Evolutionary conservation across 92 coral and sea anemone genomes (phyloP), one percentile per base, ranked within the genome.

Genomic region (Galaxea fascicularis): DNA sequence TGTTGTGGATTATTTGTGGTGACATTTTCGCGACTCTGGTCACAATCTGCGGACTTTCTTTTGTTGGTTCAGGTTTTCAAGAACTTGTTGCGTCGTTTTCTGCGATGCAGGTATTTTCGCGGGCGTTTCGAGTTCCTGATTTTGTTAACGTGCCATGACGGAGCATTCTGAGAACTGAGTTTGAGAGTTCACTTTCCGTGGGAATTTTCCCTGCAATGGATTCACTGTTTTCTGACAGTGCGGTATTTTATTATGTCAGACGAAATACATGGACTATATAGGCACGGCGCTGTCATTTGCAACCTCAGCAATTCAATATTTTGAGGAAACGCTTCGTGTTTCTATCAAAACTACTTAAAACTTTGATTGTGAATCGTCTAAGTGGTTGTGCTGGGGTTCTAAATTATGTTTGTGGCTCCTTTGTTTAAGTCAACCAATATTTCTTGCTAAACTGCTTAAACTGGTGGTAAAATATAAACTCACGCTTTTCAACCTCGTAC

Each of bases 21-120:
- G 77, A 57, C 78, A 44, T 70, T 56, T 71, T 82, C 68, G 58
- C 71, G 78, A 71, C 71, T 82, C 30, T 71, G 78, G 78, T 46
- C 70, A 27, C 26, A 82, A 52, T 69, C 86, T 71, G 26, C 70
- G 68, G 59, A 82, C 86, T 82, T 82, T 70, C 69, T 69, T 82
- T 82, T 82, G 85, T 80, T 80, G 77, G 77, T 51, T 28, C 29
- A 31, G 76, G 24, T 82, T 71, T 82, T 70, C 78, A 78, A 82
- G 73, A 88, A 91, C 94, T 91, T 91, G 94, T 91, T 91, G 94
- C 94, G 89, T 91, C 88, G 89, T 78, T 87, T 26, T 72, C 82
- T 84, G 52, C 53, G 85, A 69, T 47, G 45, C 66, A 82, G 39
- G 63, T n/a, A 20, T 71, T 82, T 73, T 85, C 65, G 81, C 79